These are phyloP conservation scores for Cephalopachus bancanus DNA, from an alignment of 2,797 vertebrate species.

Conservation along the genomic window DNA sequence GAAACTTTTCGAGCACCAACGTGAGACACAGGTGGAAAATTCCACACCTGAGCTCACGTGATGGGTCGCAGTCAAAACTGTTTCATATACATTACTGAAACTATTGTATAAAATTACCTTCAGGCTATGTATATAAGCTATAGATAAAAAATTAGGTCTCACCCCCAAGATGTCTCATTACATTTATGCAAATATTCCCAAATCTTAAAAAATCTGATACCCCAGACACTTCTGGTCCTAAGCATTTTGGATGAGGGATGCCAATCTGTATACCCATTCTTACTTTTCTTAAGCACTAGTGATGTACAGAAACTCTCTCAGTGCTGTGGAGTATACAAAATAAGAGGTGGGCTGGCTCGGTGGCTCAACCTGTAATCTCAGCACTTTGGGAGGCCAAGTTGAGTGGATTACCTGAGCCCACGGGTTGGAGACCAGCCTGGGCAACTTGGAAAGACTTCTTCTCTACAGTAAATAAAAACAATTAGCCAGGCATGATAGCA, in stretches of 20 bases:
- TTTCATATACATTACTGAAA: not conserved
- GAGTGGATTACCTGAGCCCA: too few relatives aligned
- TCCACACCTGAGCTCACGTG: not conserved
- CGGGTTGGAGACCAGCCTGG: too few relatives aligned
- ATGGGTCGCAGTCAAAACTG: not conserved
- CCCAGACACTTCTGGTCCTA: not conserved
- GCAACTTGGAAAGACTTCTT: too few relatives aligned
- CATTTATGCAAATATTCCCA: not conserved
- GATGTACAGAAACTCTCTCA: not conserved
- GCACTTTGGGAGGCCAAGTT: too few relatives aligned
- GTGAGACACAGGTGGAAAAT: not conserved
- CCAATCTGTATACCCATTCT: not conserved
- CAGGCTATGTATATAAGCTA: not conserved
- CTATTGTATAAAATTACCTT: not conserved
- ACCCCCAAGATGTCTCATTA: not conserved
- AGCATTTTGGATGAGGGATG: not conserved
- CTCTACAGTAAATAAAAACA: too few relatives aligned
- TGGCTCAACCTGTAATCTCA: too few relatives aligned
- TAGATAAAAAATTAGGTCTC: not conserved
- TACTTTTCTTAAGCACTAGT: not conserved
- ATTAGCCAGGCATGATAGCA: too few relatives aligned
- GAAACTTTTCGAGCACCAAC: not conserved
- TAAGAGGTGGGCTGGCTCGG: not conserved
- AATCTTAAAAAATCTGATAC: not conserved
- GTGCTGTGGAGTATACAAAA: not conserved